Conservation (phyloP, 64 coral and sea anemone species). For the Montipora efflorescens region DNA sequence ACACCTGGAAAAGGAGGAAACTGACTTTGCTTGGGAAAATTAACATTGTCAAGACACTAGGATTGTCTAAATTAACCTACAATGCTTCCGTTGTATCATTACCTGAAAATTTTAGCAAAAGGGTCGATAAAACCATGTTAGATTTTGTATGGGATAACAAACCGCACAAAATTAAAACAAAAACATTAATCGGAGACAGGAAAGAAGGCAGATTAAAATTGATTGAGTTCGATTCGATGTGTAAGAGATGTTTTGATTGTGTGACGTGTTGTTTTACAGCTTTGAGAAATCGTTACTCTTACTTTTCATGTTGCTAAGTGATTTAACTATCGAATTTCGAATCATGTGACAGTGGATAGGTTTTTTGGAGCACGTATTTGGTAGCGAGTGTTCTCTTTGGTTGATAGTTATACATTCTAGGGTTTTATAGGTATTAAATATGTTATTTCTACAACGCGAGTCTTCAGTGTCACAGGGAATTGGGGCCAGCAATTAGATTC, state of each 20-base stretch:
- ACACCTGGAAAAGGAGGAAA: constrained; percentile 7
- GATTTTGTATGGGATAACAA: neutral
- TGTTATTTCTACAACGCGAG: neutral
- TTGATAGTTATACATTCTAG: no score
- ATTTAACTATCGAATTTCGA: constrained; percentile 1
- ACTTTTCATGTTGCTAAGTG: constrained; percentile 14
- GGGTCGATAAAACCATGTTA: neutral
- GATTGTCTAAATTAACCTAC: neutral
- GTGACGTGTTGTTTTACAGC: neutral
- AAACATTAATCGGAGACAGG: no score
- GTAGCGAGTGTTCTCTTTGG: neutral
- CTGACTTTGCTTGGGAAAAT: constrained; percentile 1
- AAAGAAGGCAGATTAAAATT: no score
- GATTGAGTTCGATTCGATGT: no score
- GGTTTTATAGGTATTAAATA: no score
- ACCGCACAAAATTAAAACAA: no score
- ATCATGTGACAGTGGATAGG: neutral
- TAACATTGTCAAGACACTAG: neutral
- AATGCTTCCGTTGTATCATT: no score
- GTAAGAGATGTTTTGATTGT: neutral
- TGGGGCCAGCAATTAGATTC: constrained; percentile 12
- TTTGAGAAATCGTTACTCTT: neutral
- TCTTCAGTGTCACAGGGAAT: neutral
- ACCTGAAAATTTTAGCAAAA: neutral
- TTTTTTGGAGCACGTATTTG: no score